These are phyloP conservation scores for Pinna nobilis DNA, from an alignment of 1,140 invertebrate species.

Conservation along the genomic window DNA sequence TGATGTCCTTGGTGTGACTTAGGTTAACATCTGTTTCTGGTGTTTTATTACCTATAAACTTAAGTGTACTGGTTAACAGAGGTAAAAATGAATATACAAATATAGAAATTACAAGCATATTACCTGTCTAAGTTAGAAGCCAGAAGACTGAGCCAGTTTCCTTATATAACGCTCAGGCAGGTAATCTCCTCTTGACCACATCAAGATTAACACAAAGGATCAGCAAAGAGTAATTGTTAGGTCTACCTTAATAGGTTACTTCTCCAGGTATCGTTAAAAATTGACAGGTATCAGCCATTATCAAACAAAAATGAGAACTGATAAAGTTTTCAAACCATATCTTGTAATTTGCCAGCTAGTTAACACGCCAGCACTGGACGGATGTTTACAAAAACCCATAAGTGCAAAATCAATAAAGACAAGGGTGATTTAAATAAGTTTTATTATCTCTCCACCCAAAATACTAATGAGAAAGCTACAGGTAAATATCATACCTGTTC, in stretches of 20 bases:
- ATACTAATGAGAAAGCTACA: constrained; percentile 36
- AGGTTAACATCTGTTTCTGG: no score
- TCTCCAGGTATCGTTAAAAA: constrained; percentile 8
- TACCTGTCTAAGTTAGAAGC: no score
- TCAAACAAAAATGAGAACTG: constrained; percentile 24
- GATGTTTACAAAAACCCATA: constrained; percentile 43
- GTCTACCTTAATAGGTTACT: constrained; percentile 17
- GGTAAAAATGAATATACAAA: no score
- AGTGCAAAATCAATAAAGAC: constrained; percentile 40
- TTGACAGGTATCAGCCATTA: constrained; percentile 17
- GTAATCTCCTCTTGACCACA: no score
- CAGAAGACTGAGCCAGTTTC: no score
- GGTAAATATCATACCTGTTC: constrained; percentile 24
- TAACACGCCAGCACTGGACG: constrained; percentile 20
- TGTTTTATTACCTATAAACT: no score
- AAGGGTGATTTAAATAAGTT: constrained; percentile 38
- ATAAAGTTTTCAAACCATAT: constrained; percentile 20
- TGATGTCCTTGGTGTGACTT: no score
- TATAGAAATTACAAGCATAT: no score
- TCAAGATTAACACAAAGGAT: no score
- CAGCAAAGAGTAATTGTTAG: constrained; percentile 17
- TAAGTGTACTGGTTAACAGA: no score
- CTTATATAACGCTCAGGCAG: no score
- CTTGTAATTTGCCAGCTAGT: constrained; percentile 24
- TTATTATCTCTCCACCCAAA: constrained; percentile 42